Evolutionary conservation across 2,888 invertebrate species (phyloP).

Genomic region (Neocrepidodera transversa): DNA sequence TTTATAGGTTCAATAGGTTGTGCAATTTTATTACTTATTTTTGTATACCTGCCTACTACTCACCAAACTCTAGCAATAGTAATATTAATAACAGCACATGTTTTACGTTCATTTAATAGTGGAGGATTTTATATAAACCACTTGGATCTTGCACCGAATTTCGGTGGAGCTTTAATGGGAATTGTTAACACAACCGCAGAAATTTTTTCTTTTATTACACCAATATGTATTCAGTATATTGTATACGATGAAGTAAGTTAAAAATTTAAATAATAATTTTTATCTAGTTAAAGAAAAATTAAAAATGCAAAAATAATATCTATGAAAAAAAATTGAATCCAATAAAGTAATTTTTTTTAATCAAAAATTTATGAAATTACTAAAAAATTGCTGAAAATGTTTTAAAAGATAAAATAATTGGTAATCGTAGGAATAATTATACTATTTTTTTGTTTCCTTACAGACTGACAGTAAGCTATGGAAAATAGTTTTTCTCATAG

Average conservation of each 20-base stretch:
- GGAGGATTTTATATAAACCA: slow-evolving; percentile 13
- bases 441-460: slow-evolving; percentile 45
- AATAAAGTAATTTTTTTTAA: no score
- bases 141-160: slow-evolving; percentile 15
- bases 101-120: neutral
- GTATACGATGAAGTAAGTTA: slow-evolving; percentile 15
- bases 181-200: slow-evolving; percentile 7
- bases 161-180: slow-evolving; percentile 5
- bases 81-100: neutral
- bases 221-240: slow-evolving; percentile 6
- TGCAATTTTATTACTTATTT: neutral
- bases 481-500: slow-evolving; percentile 77
- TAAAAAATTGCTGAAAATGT: no score
- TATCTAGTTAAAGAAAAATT: neutral
- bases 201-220: slow-evolving; percentile 11
- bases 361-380: no score
- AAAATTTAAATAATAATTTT: neutral
- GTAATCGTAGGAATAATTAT: no score
- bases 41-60: neutral
- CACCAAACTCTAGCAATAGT: neutral
- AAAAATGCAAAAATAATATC: no score
- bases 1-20: neutral
- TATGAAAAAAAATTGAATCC: no score
- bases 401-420: no score
- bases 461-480: slow-evolving; percentile 72